A percentile compares a stretch with the other conserved stretches of the same genome.
phyloP scores from a whole-genome alignment of 2,797 vertebrate genomes.

The Macroramphosus scolopax region DNA sequence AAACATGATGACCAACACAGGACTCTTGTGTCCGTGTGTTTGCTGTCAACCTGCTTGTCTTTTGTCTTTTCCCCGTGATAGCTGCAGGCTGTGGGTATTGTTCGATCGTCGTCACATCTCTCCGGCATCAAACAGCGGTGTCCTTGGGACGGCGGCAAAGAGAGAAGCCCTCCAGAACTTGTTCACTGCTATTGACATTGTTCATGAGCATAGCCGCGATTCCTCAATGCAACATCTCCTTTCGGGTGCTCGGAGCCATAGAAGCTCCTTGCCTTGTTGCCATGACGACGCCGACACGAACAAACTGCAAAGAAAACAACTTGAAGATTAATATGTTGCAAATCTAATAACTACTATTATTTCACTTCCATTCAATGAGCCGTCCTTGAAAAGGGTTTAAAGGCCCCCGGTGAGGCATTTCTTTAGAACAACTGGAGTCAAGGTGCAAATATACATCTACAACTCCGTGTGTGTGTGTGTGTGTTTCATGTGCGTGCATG shows the following conservation, averaged over 20 bases:
- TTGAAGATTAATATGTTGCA: too few relatives aligned
- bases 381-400: too few relatives aligned
- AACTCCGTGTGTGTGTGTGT: neutral
- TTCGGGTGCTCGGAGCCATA: slow-evolving; percentile 1
- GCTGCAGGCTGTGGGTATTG: neutral
- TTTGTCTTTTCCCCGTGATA: neutral
- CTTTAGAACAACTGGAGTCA: too few relatives aligned
- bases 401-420: too few relatives aligned
- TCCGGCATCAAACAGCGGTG: neutral
- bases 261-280: slow-evolving; percentile 24
- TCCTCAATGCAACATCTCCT: slow-evolving; percentile 1
- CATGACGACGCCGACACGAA: slow-evolving; percentile 21
- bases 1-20: too few relatives aligned
- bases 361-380: too few relatives aligned
- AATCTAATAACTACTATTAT: too few relatives aligned
- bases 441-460: too few relatives aligned
- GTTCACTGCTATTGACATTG: neutral
- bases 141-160: too few relatives aligned
- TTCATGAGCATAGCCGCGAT: neutral
- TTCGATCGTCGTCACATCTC: neutral
- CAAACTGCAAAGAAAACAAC: neutral
- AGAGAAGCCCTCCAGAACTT: neutral
- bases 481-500: neutral
- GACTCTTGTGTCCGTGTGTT: too few relatives aligned
- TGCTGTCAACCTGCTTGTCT: neutral